Conservation (phyloP, 2,888 invertebrate species). For the Microctonus aethiopoides region DNA sequence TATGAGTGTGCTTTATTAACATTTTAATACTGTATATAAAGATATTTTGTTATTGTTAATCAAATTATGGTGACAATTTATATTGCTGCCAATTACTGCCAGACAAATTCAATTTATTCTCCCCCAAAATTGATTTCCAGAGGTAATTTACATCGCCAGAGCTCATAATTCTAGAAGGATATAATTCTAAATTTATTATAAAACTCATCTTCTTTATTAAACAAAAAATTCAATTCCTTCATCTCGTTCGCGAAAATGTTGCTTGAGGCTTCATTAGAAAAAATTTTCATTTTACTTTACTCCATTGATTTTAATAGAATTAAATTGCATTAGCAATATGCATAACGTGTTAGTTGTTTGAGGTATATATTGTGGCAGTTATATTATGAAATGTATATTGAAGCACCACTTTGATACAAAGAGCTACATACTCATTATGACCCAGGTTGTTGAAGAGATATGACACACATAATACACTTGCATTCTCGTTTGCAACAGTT, state of each 20-base stretch:
- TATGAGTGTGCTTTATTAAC: neutral
- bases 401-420: neutral
- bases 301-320: neutral
- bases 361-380: neutral
- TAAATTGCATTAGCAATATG: neutral
- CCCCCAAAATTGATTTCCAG: conserved; percentile 46
- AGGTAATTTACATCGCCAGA: conserved; percentile 47
- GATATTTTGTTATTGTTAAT: neutral
- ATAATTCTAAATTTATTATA: conserved; percentile 12
- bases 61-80: conserved; percentile 8
- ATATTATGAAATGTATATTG: neutral
- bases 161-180: conserved; percentile 16
- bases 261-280: neutral
- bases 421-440: neutral
- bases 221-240: neutral
- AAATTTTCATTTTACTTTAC: neutral
- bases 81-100: neutral
- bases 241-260: neutral
- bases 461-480: neutral
- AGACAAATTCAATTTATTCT: conserved; percentile 36
- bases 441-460: neutral
- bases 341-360: neutral
- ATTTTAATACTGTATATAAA: conserved; percentile 3
- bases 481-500: conserved; percentile 19
- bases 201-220: conserved; percentile 8